Evolutionary conservation across 1,140 invertebrate genomes (phyloP), one percentile per base, ranked within the genome.

Genomic region (Andricus grossulariae): DNA sequence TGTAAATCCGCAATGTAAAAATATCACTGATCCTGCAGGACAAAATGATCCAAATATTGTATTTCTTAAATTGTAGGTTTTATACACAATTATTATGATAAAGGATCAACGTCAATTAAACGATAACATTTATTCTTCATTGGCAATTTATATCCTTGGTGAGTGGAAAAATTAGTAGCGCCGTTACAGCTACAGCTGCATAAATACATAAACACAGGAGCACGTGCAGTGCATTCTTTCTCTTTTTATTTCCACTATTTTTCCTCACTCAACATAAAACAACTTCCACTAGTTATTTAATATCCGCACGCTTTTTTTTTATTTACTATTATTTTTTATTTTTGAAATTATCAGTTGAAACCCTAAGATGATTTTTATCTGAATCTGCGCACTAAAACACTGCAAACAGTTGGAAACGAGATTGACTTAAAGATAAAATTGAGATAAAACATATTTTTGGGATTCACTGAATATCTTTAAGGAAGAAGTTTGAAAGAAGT

Each of bases 191-290:
- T 66, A 32, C 39, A 39, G 15, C 52, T 39, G 57, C 25, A 60
- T 32, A 66, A 13, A 66, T 39, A 66, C 16, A n/a, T 66, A 66
- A 66, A 66, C 60, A 16, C 5, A 66, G 21, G 15, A 60, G 60
- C 60, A 66, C 60, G 60, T 66, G 60, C 60, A 66, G 21, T 66
- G 57, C 39, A 66, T 21, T 66, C 57, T 66, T 39, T 66, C 25
- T 66, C 60, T 66, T 45, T 45, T 45, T 66, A 16, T 32, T 66
- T 66, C 32, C 60, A 45, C 60, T 66, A 32, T 66, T 39, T 66
- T 39, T 10, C 21, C 16, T n/a, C 21, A 8, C 21, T 15, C 39
- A 54, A 19, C 52, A 19, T 5, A n/a, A 66, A 66, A 66, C 5
- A 39, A 45, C 25, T 45, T 39, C 60, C n/a, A n/a, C 16, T 10